Conservation (phyloP, 2,797 vertebrate genomes). For the Dromococcyx pavoninus region DNA sequence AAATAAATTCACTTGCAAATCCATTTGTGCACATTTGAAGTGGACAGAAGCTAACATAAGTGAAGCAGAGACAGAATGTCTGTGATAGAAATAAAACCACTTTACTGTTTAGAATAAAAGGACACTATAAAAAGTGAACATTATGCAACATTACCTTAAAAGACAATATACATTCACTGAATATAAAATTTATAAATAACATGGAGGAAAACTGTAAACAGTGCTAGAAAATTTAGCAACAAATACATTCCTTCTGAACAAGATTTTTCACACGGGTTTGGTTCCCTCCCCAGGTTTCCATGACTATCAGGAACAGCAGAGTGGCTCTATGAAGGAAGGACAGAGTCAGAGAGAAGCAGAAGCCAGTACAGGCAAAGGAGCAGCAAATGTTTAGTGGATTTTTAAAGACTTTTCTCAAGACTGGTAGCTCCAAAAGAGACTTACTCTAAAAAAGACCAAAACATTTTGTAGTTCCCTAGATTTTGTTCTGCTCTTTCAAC, state of each 20-base stretch:
- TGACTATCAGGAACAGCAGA: conserved; percentile 69
- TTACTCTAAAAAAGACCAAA: neutral
- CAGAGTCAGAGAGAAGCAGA: neutral
- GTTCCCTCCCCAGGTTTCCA: conserved; percentile 66
- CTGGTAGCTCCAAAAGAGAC: neutral
- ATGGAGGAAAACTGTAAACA: conserved; percentile 84
- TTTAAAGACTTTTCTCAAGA: neutral
- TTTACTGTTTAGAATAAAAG: conserved; percentile 87
- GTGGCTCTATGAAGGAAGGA: conserved; percentile 50
- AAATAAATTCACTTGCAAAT: neutral
- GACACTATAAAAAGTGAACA: conserved; percentile 85
- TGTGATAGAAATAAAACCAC: conserved; percentile 85
- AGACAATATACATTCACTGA: conserved; percentile 86
- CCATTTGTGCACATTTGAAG: neutral
- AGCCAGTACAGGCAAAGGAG: conserved; percentile 7
- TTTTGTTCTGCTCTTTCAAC: neutral
- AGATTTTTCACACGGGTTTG: conserved; percentile 71
- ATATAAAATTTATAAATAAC: conserved; percentile 89
- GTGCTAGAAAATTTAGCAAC: conserved; percentile 83
- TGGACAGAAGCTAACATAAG: conserved; percentile 36
- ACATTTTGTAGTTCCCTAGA: neutral
- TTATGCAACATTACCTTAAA: conserved; percentile 81
- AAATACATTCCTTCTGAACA: conserved; percentile 81
- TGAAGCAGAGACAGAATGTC: conserved; percentile 60
- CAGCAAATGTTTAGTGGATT: neutral